Percentiles rank a stretch among this genome's conserved stretches.
Conservation (phyloP, 2,797 vertebrate genomes). For the Cossypha dichroa region DNA sequence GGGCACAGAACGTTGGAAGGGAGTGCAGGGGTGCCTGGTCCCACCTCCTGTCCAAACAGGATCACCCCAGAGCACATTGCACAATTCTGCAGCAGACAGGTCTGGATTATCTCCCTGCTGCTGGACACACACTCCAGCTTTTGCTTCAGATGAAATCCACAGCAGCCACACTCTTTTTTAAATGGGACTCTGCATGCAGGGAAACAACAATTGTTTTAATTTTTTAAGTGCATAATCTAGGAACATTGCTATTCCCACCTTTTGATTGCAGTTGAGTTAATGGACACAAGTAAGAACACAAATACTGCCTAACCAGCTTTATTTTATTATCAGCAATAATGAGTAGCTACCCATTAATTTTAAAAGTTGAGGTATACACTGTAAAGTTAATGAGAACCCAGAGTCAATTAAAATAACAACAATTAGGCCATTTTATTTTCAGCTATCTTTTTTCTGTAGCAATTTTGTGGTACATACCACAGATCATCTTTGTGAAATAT, state of each 20-base stretch:
- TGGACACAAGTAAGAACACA: neutral
- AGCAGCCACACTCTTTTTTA: neutral
- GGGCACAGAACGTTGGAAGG: neutral
- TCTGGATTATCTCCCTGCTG: neutral
- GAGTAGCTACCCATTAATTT: neutral
- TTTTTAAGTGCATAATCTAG: neutral
- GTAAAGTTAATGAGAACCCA: constrained; percentile 28
- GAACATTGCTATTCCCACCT: neutral
- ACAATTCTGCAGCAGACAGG: neutral
- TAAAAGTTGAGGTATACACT: neutral
- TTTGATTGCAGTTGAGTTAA: neutral
- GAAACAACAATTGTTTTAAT: neutral
- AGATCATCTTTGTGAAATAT: neutral
- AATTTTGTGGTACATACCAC: neutral
- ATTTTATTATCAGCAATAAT: constrained; percentile 4
- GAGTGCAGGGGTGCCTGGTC: neutral
- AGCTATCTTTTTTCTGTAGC: constrained; percentile 1
- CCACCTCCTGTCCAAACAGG: neutral
- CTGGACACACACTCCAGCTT: neutral
- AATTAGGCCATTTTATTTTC: constrained; percentile 29
- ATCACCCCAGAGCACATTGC: neutral
- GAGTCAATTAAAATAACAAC: constrained; percentile 50
- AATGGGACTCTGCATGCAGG: neutral
- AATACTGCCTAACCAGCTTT: neutral
- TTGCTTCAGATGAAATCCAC: neutral